phyloP scores from a whole-genome alignment of 2,113 vertebrate genomes.

The Peromyscus leucopus region DNA sequence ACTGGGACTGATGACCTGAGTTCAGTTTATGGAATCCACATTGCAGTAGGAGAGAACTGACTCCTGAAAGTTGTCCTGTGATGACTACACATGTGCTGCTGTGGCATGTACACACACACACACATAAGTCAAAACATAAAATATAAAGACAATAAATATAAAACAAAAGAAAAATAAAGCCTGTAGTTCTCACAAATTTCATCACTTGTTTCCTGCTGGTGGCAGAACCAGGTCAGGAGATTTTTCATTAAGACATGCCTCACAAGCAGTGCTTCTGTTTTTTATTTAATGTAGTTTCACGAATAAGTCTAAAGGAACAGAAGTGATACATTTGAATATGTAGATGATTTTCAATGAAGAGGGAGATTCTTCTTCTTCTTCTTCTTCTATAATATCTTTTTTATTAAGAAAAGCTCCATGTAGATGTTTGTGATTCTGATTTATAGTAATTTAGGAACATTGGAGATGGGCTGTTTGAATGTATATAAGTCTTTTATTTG shows the following conservation, averaged over 20 bases:
- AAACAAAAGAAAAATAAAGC: neutral
- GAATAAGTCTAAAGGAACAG: neutral
- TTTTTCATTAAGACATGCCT: conserved; percentile 25
- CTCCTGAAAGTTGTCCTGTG: neutral
- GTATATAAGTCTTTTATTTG: neutral
- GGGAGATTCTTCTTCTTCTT: neutral
- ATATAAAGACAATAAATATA: conserved; percentile 10
- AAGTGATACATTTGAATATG: neutral
- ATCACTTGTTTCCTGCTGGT: conserved; percentile 17
- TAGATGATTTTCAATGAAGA: conserved; percentile 39
- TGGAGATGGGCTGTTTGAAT: neutral
- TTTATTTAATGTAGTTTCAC: conserved; percentile 41
- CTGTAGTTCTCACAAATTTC: conserved; percentile 3
- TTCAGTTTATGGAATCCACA: neutral
- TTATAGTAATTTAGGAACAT: conserved; percentile 55
- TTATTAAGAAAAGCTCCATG: conserved; percentile 14
- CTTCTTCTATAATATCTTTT: neutral
- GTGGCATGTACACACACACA: neutral
- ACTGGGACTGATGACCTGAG: neutral
- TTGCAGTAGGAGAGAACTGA: neutral
- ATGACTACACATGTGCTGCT: neutral
- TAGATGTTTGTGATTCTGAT: conserved; percentile 37
- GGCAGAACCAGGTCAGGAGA: neutral
- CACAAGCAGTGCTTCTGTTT: neutral
- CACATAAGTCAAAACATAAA: neutral